phyloP scores from a whole-genome alignment of 2,888 invertebrate species.

The Zeuzera pyrina region DNA sequence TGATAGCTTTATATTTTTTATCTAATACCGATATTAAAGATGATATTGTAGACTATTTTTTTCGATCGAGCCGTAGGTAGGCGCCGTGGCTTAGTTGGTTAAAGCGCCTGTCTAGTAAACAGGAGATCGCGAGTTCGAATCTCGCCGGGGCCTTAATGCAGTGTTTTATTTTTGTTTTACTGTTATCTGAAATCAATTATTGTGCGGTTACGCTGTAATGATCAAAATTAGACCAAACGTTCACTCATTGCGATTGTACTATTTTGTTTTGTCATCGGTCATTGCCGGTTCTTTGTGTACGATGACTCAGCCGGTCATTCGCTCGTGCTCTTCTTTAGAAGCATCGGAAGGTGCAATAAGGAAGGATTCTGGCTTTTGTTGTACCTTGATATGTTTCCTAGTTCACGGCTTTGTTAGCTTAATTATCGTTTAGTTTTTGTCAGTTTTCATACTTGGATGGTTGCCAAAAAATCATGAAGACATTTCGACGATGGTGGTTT shows the following conservation, averaged over 20 bases:
- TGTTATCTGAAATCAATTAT: too few species aligned
- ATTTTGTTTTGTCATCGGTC: conserved; percentile 36
- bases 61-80: too few species aligned
- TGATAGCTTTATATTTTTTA: too few species aligned
- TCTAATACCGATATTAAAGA: too few species aligned
- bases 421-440: conserved; percentile 27
- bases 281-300: conserved; percentile 39
- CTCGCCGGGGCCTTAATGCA: conserved; percentile 63
- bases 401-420: conserved; percentile 16
- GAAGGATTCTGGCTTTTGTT: conserved; percentile 35
- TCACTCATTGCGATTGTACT: conserved; percentile 32
- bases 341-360: conserved; percentile 37
- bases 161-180: too few species aligned
- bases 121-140: conserved; percentile 69
- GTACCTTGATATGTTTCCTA: conserved; percentile 15
- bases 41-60: too few species aligned
- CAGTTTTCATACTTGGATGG: conserved; percentile 28
- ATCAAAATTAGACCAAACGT: conserved; percentile 18
- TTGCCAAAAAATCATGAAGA: conserved; percentile 44
- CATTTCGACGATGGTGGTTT: too few species aligned
- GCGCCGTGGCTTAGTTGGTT: conserved; percentile 69
- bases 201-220: conserved; percentile 12
- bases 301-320: conserved; percentile 32
- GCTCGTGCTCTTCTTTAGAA: conserved; percentile 22
- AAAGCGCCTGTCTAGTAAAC: conserved; percentile 71